Percentiles rank a stretch among this genome's conserved stretches.
These are phyloP conservation scores for Bellardia bayeri DNA, from an alignment of 2,888 invertebrate genomes.

Conservation along the genomic window DNA sequence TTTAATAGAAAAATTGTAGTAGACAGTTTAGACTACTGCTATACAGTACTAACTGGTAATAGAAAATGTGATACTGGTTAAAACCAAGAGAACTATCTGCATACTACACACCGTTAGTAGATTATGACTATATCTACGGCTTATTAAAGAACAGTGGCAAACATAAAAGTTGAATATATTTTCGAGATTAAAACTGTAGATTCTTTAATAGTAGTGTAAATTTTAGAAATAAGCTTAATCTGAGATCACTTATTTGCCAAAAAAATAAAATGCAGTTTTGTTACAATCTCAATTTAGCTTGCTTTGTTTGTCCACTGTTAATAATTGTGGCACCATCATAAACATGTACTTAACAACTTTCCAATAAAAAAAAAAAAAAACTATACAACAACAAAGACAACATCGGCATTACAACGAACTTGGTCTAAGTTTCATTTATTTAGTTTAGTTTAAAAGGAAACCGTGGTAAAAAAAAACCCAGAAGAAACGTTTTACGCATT, in stretches of 20 bases:
- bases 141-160: neutral
- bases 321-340: slow-evolving; percentile 27
- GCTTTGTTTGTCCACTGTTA: neutral
- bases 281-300: neutral
- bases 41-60: neutral
- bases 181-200: neutral
- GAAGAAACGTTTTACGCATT: slow-evolving; percentile 61
- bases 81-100: neutral
- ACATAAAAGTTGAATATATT: neutral
- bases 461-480: neutral
- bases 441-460: slow-evolving; percentile 5
- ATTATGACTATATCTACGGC: slow-evolving; percentile 28
- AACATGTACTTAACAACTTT: slow-evolving; percentile 64
- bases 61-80: slow-evolving; percentile 33
- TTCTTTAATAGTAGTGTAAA: no score
- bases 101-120: neutral
- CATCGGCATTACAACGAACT: slow-evolving; percentile 53
- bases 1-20: slow-evolving; percentile 52
- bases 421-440: slow-evolving; percentile 44
- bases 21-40: neutral
- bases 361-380: slow-evolving; percentile 15
- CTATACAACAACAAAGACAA: slow-evolving; percentile 34
- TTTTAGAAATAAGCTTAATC: no score
- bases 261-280: no score
- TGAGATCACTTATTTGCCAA: no score